Percentiles rank a stretch among this genome's conserved stretches.
Conservation (phyloP, 2,113 vertebrate genomes). For the Vulpes ferrilata region DNA sequence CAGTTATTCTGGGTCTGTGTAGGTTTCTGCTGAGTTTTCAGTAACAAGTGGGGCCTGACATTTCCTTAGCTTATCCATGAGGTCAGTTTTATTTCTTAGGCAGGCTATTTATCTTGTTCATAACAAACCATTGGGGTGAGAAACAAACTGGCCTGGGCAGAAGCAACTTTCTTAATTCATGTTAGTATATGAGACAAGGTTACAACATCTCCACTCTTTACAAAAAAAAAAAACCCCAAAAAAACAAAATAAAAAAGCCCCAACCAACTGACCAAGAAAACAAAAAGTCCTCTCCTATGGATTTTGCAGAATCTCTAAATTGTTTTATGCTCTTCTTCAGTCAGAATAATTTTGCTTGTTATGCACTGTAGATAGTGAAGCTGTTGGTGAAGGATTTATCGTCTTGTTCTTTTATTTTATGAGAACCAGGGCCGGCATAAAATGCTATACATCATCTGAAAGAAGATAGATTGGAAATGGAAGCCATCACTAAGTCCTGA, state of each 20-base stretch:
- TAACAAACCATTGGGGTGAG: not conserved
- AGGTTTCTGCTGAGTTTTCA: conserved; percentile 13
- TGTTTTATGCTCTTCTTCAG: not conserved
- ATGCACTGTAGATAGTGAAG: not conserved
- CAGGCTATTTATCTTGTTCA: not conserved
- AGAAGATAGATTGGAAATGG: conserved; percentile 53
- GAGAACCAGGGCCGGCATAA: not conserved
- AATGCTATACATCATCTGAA: conserved; percentile 39
- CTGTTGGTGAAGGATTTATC: not conserved
- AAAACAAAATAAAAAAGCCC: not conserved
- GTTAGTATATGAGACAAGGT: not conserved
- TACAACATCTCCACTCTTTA: not conserved
- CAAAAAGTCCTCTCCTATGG: not conserved
- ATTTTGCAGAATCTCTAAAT: not conserved
- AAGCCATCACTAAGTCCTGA: conserved; percentile 47
- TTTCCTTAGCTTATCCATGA: conserved; percentile 11
- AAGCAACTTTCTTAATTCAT: not conserved
- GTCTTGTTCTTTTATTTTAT: conserved; percentile 5
- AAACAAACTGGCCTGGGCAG: not conserved
- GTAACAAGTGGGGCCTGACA: not conserved
- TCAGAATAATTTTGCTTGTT: not conserved
- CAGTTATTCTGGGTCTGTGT: not conserved
- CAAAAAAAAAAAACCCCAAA: not conserved
- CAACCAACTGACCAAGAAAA: not conserved
- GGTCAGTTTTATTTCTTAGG: conserved; percentile 17